A percentile compares a stretch with the other conserved stretches of the same genome.
These are phyloP conservation scores for Oryzias curvinotus DNA, from an alignment of 2,113 vertebrate genomes.

Conservation along the genomic window DNA sequence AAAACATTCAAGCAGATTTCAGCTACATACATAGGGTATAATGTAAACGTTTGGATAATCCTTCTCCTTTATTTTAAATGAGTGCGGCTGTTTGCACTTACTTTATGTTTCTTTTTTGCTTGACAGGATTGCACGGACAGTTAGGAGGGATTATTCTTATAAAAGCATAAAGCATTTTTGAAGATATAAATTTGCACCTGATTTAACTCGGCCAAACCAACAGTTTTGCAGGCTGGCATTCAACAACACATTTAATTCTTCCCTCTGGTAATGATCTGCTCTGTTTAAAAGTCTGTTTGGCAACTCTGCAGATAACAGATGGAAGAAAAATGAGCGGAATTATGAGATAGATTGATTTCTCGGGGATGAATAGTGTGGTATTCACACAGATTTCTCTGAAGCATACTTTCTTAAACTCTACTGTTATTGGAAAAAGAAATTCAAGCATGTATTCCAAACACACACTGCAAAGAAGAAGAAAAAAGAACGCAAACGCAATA, in stretches of 20 bases:
- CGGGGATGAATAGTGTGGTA: constrained; percentile 70
- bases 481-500: constrained; percentile 25
- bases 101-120: constrained; percentile 14
- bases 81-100: constrained; percentile 2
- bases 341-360: constrained; percentile 78
- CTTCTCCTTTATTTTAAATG: background rate
- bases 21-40: background rate
- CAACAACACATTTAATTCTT: constrained; percentile 70
- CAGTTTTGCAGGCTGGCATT: constrained; percentile 71
- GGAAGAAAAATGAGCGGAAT: constrained; percentile 77
- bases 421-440: constrained; percentile 66
- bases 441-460: constrained; percentile 16
- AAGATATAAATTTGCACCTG: constrained; percentile 78
- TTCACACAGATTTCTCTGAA: constrained; percentile 72
- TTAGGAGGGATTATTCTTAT: constrained; percentile 46
- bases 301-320: constrained; percentile 73
- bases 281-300: constrained; percentile 73
- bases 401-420: constrained; percentile 64
- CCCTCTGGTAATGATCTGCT: constrained; percentile 67
- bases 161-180: constrained; percentile 46
- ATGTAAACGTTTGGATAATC: constrained; percentile 4
- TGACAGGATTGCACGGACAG: constrained; percentile 19
- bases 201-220: constrained; percentile 74
- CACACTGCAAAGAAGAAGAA: background rate
- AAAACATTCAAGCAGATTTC: constrained; percentile 32